These are phyloP conservation scores for Drosophila ambigua DNA, from an alignment of 1,140 invertebrate genomes.

Conservation along the genomic window DNA sequence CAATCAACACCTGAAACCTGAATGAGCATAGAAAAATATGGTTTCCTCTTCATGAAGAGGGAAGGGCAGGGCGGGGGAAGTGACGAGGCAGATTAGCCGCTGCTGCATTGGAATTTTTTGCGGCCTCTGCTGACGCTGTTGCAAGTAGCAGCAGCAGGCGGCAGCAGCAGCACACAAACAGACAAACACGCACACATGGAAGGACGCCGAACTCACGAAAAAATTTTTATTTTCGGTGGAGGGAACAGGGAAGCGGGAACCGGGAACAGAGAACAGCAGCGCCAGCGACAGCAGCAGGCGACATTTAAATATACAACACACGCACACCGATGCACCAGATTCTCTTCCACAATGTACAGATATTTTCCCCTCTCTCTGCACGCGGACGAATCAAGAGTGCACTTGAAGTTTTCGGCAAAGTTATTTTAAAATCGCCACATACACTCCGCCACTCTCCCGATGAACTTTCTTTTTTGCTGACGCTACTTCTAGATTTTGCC, in stretches of 20 bases:
- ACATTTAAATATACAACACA: constrained; percentile 72
- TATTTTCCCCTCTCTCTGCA: constrained; percentile 39
- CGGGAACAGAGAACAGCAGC: constrained; percentile 4
- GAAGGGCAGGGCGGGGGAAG: constrained; percentile 11
- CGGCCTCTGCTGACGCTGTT: constrained; percentile 66
- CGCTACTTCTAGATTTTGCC: constrained; percentile 79
- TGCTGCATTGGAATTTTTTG: constrained; percentile 70
- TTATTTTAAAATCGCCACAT: constrained; percentile 77
- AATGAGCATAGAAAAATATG: constrained; percentile 31
- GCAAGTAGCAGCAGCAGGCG: constrained; percentile 36
- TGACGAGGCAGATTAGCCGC: constrained; percentile 51
- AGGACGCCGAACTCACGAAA: constrained; percentile 39
- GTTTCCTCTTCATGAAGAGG: constrained; percentile 18
- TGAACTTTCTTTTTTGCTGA: constrained; percentile 81
- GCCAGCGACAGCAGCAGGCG: constrained; percentile 53
- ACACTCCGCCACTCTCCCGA: constrained; percentile 59
- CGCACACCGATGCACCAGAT: constrained; percentile 31
- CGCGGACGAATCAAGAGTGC: constrained; percentile 55
- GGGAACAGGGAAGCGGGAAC: constrained; percentile 6
- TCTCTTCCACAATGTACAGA: constrained; percentile 49
- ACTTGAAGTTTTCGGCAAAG: constrained; percentile 80
- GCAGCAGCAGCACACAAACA: constrained; percentile 13
- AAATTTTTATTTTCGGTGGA: constrained; percentile 73
- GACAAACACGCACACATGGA: constrained; percentile 33
- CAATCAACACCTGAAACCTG: constrained; percentile 52